phyloP scores from a whole-genome alignment of 64 coral and sea anemone species.

The Pocillopora damicornis region DNA sequence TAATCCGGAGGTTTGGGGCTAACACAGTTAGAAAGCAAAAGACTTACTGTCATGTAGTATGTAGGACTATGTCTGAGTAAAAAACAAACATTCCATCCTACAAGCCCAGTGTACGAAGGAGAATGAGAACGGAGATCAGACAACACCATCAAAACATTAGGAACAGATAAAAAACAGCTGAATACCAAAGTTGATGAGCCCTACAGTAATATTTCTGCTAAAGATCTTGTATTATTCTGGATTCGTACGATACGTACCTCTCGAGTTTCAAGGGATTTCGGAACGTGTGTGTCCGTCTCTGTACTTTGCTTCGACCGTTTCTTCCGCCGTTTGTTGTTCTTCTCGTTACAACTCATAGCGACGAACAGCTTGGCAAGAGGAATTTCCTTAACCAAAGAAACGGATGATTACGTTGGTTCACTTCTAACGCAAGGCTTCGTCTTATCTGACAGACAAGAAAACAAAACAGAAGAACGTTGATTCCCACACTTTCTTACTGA shows the following conservation, averaged over 20 bases:
- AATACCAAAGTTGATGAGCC: neutral
- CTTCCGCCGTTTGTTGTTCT: constrained; percentile 33
- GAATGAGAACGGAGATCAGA: neutral
- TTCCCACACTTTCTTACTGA: constrained; percentile 10
- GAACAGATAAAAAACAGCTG: neutral
- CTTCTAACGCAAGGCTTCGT: constrained; percentile 9
- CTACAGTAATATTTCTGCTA: neutral
- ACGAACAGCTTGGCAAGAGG: constrained; percentile 15
- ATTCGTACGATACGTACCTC: constrained; percentile 1
- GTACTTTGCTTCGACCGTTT: constrained; percentile 43
- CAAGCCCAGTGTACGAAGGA: neutral
- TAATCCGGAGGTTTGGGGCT: neutral
- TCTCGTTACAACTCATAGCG: constrained; percentile 50
- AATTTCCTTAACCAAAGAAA: neutral
- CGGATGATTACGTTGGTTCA: neutral
- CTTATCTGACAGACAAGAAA: neutral
- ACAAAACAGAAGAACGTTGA: constrained; percentile 16
- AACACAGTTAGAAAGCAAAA: neutral
- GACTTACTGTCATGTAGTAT: neutral
- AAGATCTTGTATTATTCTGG: neutral
- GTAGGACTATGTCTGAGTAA: neutral
- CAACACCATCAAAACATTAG: constrained; percentile 9
- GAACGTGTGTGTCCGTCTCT: neutral
- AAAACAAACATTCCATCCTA: constrained; percentile 29
- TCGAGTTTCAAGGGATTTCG: constrained; percentile 12